Evolutionary conservation across 1,140 invertebrate species (phyloP).

Genomic region (Subanguina moxae): DNA sequence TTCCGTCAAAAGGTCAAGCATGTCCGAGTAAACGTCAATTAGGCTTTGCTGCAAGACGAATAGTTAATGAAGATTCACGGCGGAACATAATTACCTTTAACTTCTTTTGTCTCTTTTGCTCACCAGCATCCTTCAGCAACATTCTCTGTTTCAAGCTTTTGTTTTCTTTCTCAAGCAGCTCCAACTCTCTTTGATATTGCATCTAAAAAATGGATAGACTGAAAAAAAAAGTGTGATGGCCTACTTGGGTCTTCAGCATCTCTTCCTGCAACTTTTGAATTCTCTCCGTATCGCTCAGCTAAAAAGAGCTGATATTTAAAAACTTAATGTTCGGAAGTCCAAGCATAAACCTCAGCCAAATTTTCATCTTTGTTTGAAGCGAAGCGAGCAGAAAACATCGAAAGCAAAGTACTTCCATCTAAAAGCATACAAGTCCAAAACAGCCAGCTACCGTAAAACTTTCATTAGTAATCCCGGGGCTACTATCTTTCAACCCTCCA

Average conservation of each 20-base stretch:
- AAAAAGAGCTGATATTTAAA: conserved; percentile 38
- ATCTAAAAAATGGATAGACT: conserved; percentile 36
- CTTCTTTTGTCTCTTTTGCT: conserved; percentile 66
- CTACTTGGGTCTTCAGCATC: conserved; percentile 62
- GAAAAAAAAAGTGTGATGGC: conserved; percentile 8
- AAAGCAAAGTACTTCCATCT: neutral
- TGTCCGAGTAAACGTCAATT: conserved; percentile 98
- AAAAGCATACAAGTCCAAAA: conserved; percentile 10
- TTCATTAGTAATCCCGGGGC: no score
- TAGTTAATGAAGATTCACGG: neutral
- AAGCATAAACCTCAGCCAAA: conserved; percentile 8
- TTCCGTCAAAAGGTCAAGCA: conserved; percentile 88
- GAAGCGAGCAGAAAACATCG: conserved; percentile 13
- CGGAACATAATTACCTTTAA: conserved; percentile 70
- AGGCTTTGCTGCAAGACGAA: conserved; percentile 73
- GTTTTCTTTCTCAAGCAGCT: conserved; percentile 85
- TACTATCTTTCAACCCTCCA: no score
- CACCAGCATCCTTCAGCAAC: conserved; percentile 67
- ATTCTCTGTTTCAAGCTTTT: conserved; percentile 88
- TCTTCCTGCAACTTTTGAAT: conserved; percentile 61
- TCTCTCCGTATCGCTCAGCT: conserved; percentile 57
- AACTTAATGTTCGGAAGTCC: conserved; percentile 4
- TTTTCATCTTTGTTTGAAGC: conserved; percentile 17
- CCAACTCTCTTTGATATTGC: conserved; percentile 64
- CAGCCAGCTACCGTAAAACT: neutral